phyloP scores from a whole-genome alignment of 64 coral and sea anemone species.

The Dendrophyllia cribrosa region DNA sequence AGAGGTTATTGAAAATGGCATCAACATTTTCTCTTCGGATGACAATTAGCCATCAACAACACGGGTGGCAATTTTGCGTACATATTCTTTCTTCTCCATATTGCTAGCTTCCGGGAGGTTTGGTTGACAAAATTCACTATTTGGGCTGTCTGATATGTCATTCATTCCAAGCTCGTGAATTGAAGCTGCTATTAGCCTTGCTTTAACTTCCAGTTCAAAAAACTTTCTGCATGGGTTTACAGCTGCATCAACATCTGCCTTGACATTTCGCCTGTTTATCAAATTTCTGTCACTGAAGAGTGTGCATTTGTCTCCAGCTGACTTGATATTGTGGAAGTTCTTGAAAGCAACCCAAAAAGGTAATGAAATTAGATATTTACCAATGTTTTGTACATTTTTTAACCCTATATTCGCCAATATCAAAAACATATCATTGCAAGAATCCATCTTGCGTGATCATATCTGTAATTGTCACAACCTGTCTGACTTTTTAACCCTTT shows the following conservation, averaged over 20 bases:
- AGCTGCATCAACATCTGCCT: slow-evolving; percentile 45
- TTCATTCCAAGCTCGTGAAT: slow-evolving; percentile 64
- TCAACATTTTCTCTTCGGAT: slow-evolving; percentile 49
- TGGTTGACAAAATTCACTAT: slow-evolving; percentile 2
- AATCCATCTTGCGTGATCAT: too few species aligned
- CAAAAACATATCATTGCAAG: too few species aligned
- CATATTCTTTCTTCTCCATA: slow-evolving; percentile 30
- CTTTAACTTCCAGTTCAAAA: slow-evolving; percentile 65
- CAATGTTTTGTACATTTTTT: not conserved
- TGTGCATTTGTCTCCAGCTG: slow-evolving; percentile 73
- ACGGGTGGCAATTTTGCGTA: slow-evolving; percentile 48
- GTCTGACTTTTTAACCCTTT: too few species aligned
- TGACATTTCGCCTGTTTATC: slow-evolving; percentile 78
- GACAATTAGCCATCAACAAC: slow-evolving; percentile 54
- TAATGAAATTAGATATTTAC: not conserved
- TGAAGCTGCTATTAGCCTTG: slow-evolving; percentile 75
- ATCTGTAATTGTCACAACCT: too few species aligned
- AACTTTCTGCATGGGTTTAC: slow-evolving; percentile 56
- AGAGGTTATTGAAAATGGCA: slow-evolving; percentile 42
- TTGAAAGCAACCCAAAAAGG: slow-evolving; percentile 63
- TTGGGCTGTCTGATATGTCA: slow-evolving; percentile 19
- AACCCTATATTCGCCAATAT: too few species aligned
- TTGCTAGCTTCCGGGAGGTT: slow-evolving; percentile 4
- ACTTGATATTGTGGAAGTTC: slow-evolving; percentile 48
- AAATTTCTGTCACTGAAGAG: too few species aligned